Evolutionary conservation across 2,888 invertebrate species (phyloP).

Genomic region (Andrena flavipes): DNA sequence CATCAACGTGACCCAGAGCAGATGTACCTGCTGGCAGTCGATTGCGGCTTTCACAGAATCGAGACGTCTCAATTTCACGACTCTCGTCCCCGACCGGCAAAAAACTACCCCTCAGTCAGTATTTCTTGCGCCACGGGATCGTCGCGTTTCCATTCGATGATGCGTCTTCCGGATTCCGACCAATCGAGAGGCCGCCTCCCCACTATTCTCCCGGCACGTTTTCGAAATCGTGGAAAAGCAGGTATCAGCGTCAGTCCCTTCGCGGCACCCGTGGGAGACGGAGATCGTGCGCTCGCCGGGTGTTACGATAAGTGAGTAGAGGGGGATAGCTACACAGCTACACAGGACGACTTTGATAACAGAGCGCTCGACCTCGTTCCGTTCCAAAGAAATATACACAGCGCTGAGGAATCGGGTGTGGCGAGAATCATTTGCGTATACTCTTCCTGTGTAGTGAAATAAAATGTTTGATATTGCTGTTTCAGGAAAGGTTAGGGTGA

Average conservation of each 20-base stretch:
- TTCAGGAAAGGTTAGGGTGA: conserved; percentile 80
- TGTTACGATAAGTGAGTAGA: neutral
- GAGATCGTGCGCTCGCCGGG: conserved; percentile 3
- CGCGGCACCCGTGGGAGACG: conserved; percentile 40
- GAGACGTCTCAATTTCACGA: conserved; percentile 84
- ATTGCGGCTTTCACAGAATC: conserved; percentile 81
- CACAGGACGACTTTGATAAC: too few species aligned
- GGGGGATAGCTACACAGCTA: too few species aligned
- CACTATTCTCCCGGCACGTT: conserved; percentile 61
- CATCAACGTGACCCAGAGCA: conserved; percentile 62
- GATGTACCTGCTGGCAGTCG: conserved; percentile 82
- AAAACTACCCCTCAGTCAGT: conserved; percentile 66
- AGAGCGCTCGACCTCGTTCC: too few species aligned
- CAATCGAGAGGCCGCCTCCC: conserved; percentile 64
- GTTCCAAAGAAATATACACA: too few species aligned
- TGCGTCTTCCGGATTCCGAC: conserved; percentile 55
- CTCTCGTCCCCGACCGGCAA: conserved; percentile 52
- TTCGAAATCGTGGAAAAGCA: conserved; percentile 72
- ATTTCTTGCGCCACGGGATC: conserved; percentile 40
- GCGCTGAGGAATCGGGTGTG: too few species aligned
- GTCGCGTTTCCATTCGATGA: conserved; percentile 54
- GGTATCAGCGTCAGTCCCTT: conserved; percentile 56
- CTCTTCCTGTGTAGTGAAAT: neutral
- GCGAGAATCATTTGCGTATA: too few species aligned
- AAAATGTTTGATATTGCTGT: conserved; percentile 33